These are phyloP conservation scores for Cygnus buccinator DNA, from an alignment of 2,113 vertebrate genomes.

Conservation along the genomic window DNA sequence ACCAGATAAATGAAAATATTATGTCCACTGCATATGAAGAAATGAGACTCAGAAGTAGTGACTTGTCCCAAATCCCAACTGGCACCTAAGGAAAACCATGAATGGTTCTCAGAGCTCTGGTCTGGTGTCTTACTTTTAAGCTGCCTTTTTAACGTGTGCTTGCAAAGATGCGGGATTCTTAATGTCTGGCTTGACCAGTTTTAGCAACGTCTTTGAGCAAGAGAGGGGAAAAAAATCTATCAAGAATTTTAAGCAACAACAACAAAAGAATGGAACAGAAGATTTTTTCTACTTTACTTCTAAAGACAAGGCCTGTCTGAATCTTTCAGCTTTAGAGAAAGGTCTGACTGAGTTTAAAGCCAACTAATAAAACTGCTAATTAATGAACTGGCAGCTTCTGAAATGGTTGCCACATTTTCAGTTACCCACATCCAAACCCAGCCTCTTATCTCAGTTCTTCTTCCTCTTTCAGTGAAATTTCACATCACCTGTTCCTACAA, in stretches of 20 bases:
- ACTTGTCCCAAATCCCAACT: background rate
- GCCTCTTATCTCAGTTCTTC: background rate
- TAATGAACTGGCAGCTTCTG: slow-evolving; percentile 19
- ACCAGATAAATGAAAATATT: background rate
- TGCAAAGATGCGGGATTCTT: background rate
- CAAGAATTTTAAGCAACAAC: background rate
- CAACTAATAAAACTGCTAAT: slow-evolving; percentile 23
- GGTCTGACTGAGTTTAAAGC: slow-evolving; percentile 12
- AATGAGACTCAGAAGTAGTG: background rate
- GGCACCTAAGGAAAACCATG: background rate
- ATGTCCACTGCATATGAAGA: background rate
- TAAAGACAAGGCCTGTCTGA: background rate
- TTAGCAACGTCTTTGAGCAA: background rate
- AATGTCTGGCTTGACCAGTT: background rate
- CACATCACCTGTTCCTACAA: background rate
- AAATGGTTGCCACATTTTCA: slow-evolving; percentile 18
- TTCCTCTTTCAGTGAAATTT: slow-evolving; percentile 6
- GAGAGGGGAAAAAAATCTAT: background rate
- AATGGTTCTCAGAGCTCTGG: background rate
- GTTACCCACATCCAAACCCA: background rate
- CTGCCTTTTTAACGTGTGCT: background rate
- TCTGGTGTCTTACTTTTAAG: background rate
- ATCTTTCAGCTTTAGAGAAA: slow-evolving; percentile 6
- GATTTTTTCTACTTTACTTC: background rate
- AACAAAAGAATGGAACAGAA: background rate